phyloP scores from a whole-genome alignment of 1,140 invertebrate genomes.

The Sinonovacula constricta region DNA sequence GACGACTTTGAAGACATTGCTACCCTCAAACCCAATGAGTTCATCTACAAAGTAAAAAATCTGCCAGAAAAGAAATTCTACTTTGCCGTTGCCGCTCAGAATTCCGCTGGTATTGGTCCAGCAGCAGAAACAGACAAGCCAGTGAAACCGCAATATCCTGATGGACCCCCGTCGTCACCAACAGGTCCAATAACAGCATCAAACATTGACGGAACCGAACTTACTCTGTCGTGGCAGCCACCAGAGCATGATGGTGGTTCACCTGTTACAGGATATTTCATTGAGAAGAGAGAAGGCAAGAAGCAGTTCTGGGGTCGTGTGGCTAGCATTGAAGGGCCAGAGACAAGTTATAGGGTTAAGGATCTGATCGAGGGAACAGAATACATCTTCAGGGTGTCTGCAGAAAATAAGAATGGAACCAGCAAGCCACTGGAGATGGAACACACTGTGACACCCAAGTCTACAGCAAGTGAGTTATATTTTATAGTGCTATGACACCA shows the following conservation, averaged over 20 bases:
- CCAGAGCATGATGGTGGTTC: conserved; percentile 75
- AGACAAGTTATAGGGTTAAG: conserved; percentile 88
- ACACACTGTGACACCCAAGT: conserved; percentile 87
- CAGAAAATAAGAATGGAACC: conserved; percentile 90
- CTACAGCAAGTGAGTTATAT: conserved; percentile 92
- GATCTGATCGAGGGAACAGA: conserved; percentile 87
- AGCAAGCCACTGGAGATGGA: conserved; percentile 90
- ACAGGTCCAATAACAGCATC: conserved; percentile 87
- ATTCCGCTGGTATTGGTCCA: conserved; percentile 96
- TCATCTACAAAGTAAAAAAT: conserved; percentile 90
- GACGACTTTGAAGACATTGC: conserved; percentile 64
- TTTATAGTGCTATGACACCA: no score
- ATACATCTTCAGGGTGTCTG: conserved; percentile 96
- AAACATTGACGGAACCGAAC: conserved; percentile 78
- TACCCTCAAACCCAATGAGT: conserved; percentile 60
- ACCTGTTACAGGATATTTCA: conserved; percentile 73
- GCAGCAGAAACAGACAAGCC: conserved; percentile 90
- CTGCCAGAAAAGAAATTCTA: conserved; percentile 95
- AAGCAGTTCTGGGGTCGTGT: conserved; percentile 91
- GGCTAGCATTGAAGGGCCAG: conserved; percentile 58
- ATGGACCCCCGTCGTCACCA: conserved; percentile 88
- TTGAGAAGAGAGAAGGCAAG: conserved; percentile 81
- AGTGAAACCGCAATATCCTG: conserved; percentile 91
- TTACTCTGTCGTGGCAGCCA: conserved; percentile 73
- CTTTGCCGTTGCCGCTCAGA: conserved; percentile 96